A percentile compares a stretch with the other conserved stretches of the same genome.
These are phyloP conservation scores for Drosophila bunnanda DNA, from an alignment of 2,888 invertebrate genomes.

Conservation along the genomic window DNA sequence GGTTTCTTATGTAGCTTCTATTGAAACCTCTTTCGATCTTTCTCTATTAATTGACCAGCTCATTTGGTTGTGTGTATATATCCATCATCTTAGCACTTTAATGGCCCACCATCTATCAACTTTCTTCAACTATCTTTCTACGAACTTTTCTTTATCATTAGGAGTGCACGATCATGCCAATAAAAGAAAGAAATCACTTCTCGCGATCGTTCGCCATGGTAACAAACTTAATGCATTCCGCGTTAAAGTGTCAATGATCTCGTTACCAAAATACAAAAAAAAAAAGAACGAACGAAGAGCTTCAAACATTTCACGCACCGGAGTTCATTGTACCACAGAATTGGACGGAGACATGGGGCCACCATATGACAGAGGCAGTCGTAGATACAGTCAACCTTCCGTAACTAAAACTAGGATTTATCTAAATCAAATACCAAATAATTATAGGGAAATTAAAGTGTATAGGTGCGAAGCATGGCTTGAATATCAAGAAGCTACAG, in stretches of 20 bases:
- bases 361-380: constrained; percentile 48
- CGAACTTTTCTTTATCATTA: constrained; percentile 76
- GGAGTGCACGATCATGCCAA: constrained; percentile 80
- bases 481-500: background rate
- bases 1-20: no score
- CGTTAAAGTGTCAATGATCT: constrained; percentile 82
- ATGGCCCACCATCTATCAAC: constrained; percentile 32
- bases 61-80: background rate
- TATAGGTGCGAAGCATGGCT: no score
- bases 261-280: constrained; percentile 67
- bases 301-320: constrained; percentile 76
- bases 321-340: constrained; percentile 68
- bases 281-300: constrained; percentile 46
- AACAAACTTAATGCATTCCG: constrained; percentile 82
- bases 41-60: constrained; percentile 5
- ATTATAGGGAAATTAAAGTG: background rate
- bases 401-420: background rate
- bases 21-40: background rate
- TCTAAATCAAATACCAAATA: background rate
- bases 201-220: constrained; percentile 64
- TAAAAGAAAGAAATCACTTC: constrained; percentile 60
- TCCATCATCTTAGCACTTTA: constrained; percentile 36
- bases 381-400: constrained; percentile 52
- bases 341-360: constrained; percentile 50
- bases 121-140: constrained; percentile 56